A percentile compares a stretch with the other conserved stretches of the same genome.
phyloP scores from a whole-genome alignment of 1,140 invertebrate genomes.

The Dendroctonus valens region DNA sequence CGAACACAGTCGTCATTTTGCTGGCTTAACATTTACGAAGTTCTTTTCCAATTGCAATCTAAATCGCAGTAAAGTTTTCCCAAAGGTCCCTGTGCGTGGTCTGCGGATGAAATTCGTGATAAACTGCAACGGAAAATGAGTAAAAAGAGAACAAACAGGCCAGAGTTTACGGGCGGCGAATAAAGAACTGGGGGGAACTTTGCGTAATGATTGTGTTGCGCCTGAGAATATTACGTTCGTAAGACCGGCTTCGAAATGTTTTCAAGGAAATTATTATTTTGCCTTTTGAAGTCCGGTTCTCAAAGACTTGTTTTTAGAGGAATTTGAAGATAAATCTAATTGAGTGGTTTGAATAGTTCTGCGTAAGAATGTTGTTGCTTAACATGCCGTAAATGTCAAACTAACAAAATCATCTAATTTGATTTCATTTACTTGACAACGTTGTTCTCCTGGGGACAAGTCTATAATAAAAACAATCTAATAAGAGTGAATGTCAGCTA shows the following conservation, averaged over 20 bases:
- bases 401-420: too few relatives aligned
- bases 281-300: conserved; percentile 13
- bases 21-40: conserved; percentile 6
- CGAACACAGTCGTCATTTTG: neutral
- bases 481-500: too few relatives aligned
- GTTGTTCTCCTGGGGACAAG: too few relatives aligned
- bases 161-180: neutral
- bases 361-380: too few relatives aligned
- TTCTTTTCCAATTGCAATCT: conserved; percentile 4
- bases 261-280: conserved; percentile 17
- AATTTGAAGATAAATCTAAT: neutral
- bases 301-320: neutral
- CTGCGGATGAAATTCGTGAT: conserved; percentile 4
- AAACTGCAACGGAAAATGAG: conserved; percentile 2
- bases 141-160: neutral
- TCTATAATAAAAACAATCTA: too few relatives aligned
- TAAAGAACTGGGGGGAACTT: conserved; percentile 11
- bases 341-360: too few relatives aligned
- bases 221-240: conserved; percentile 13
- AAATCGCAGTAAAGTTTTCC: conserved; percentile 2
- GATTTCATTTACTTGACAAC: too few relatives aligned
- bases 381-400: too few relatives aligned
- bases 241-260: conserved; percentile 10
- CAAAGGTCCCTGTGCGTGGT: conserved; percentile 2
- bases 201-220: conserved; percentile 17